Percentiles rank a stretch among this genome's conserved stretches.
These are phyloP conservation scores for Lytechinus pictus DNA, from an alignment of 35 echinoderm and acorn worm genomes.

Conservation along the genomic window DNA sequence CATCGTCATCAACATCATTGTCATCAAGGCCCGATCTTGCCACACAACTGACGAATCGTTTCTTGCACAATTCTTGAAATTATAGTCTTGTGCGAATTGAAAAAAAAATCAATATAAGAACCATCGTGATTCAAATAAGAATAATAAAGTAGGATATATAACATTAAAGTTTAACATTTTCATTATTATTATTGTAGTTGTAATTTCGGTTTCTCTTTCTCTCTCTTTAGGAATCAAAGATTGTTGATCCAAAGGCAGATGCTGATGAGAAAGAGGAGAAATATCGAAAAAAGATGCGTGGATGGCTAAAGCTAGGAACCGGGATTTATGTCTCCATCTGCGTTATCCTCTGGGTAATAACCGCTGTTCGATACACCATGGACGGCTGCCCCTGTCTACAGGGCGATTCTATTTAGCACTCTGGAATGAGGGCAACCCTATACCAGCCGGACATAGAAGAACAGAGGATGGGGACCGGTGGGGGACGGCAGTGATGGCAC, in stretches of 20 bases:
- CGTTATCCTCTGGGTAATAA: neutral
- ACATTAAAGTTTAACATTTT: too few relatives aligned
- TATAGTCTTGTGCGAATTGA: too few relatives aligned
- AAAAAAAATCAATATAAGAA: too few relatives aligned
- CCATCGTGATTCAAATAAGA: too few relatives aligned
- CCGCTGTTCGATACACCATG: neutral
- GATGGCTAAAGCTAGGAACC: neutral
- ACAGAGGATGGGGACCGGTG: neutral
- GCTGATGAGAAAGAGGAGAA: neutral
- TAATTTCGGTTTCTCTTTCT: neutral
- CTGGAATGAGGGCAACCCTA: too few relatives aligned
- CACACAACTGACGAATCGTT: too few relatives aligned
- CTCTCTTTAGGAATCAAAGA: neutral
- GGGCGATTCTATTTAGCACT: neutral
- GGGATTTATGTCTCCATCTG: neutral
- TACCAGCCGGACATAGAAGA: too few relatives aligned
- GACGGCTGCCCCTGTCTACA: neutral
- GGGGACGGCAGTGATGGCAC: neutral
- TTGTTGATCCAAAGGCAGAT: neutral
- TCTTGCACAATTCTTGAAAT: too few relatives aligned
- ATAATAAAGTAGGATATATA: too few relatives aligned
- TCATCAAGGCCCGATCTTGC: too few relatives aligned
- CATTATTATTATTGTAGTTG: neutral
- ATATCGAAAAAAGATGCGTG: conserved; percentile 14
- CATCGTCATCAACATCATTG: too few relatives aligned